These are phyloP conservation scores for Hippocampus zosterae DNA, from an alignment of 2,113 vertebrate species.

Conservation along the genomic window DNA sequence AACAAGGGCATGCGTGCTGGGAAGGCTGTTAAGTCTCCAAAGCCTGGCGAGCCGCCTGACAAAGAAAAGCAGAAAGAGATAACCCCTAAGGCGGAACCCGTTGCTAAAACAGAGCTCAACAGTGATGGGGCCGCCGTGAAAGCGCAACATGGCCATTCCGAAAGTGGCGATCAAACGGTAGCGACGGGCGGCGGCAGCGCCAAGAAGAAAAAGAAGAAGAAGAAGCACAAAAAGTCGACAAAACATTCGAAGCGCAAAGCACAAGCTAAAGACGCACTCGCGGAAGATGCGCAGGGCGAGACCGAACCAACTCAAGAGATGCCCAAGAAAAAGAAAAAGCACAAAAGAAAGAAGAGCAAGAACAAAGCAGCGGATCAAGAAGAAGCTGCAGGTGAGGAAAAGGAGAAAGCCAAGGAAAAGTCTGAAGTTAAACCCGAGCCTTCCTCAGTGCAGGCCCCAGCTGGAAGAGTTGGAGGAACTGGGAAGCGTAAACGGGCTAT, in stretches of 20 bases:
- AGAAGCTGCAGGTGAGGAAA: slow-evolving; percentile 48
- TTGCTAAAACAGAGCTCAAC: slow-evolving; percentile 35
- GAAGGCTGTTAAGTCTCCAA: slow-evolving; percentile 61
- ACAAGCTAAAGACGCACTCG: slow-evolving; percentile 68
- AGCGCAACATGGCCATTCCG: slow-evolving; percentile 34
- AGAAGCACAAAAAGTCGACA: slow-evolving; percentile 95
- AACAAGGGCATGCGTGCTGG: slow-evolving; percentile 78
- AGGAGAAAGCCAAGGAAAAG: slow-evolving; percentile 62
- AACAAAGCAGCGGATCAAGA: slow-evolving; percentile 59
- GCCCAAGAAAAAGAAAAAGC: slow-evolving; percentile 89
- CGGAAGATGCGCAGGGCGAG: slow-evolving; percentile 72
- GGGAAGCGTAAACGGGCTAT: background rate
- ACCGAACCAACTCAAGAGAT: slow-evolving; percentile 75
- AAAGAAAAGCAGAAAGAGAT: slow-evolving; percentile 33
- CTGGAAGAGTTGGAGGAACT: background rate
- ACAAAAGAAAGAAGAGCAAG: slow-evolving; percentile 85
- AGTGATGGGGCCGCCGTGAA: slow-evolving; percentile 48
- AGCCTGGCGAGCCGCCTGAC: slow-evolving; percentile 42
- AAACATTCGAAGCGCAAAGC: slow-evolving; percentile 83
- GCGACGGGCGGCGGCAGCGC: slow-evolving; percentile 53
- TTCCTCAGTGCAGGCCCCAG: background rate
- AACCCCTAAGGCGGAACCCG: slow-evolving; percentile 54
- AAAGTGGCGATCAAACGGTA: slow-evolving; percentile 55
- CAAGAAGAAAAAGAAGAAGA: slow-evolving; percentile 86
- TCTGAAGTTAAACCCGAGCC: slow-evolving; percentile 37